phyloP scores from a whole-genome alignment of 2,797 vertebrate species.

The Pseudochaenichthys georgianus region DNA sequence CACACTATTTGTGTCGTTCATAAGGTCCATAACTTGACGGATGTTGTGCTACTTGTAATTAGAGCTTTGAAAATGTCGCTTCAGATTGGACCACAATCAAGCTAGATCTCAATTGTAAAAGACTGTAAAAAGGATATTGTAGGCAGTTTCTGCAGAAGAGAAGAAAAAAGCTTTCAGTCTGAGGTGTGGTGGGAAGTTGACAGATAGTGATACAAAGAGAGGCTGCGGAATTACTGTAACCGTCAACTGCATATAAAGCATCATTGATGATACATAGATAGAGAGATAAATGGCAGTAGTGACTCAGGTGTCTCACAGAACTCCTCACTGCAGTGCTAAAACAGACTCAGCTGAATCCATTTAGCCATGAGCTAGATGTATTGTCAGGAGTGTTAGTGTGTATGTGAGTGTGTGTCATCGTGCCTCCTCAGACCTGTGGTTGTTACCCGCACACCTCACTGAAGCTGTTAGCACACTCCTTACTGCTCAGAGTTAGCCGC shows the following conservation, averaged over 20 bases:
- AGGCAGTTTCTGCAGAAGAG: constrained; percentile 6
- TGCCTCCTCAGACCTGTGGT: neutral
- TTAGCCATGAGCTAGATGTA: neutral
- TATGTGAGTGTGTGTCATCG: constrained; percentile 2
- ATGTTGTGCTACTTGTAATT: too few relatives aligned
- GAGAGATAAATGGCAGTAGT: neutral
- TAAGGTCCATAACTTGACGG: too few relatives aligned
- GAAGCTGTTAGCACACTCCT: constrained; percentile 3
- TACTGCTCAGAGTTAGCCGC: constrained; percentile 8
- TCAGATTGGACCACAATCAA: too few relatives aligned
- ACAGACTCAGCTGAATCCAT: constrained; percentile 23
- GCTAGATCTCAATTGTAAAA: too few relatives aligned
- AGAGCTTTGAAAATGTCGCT: too few relatives aligned
- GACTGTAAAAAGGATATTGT: neutral
- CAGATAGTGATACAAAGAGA: constrained; percentile 14
- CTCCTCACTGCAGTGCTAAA: constrained; percentile 9
- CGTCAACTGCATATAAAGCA: constrained; percentile 9
- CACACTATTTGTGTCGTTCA: too few relatives aligned
- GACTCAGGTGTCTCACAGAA: constrained; percentile 40
- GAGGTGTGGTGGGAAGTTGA: constrained; percentile 24
- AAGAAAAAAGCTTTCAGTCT: constrained; percentile 7
- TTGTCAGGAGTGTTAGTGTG: neutral
- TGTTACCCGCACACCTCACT: constrained; percentile 5
- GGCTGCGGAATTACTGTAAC: constrained; percentile 11
- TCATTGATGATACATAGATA: neutral